phyloP scores from a whole-genome alignment of 2,113 vertebrate genomes.

The Saimiri boliviensis region DNA sequence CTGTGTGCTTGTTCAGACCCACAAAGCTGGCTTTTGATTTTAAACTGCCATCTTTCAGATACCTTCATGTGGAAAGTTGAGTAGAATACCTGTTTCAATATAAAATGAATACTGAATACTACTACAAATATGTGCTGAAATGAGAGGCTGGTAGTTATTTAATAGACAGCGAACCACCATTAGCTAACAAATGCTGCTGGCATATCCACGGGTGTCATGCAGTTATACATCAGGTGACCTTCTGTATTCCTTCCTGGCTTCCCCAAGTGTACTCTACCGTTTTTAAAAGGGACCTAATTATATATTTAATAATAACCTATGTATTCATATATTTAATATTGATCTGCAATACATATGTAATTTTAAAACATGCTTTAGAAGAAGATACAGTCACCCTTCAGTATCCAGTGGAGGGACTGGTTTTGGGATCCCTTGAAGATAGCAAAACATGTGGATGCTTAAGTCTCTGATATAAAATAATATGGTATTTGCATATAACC shows the following conservation, averaged over 20 bases:
- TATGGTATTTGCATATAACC: background rate
- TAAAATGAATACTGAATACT: background rate
- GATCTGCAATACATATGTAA: background rate
- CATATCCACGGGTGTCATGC: accelerated
- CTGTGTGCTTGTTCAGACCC: background rate
- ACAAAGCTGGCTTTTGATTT: background rate
- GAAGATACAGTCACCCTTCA: background rate
- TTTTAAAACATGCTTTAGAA: background rate
- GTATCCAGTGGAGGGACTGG: background rate
- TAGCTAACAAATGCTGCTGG: background rate
- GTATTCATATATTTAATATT: background rate
- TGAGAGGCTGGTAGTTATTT: background rate
- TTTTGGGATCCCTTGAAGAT: background rate
- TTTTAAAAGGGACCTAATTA: background rate
- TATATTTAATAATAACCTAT: background rate
- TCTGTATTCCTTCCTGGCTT: background rate
- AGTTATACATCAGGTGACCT: background rate
- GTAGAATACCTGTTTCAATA: background rate
- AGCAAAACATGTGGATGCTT: background rate
- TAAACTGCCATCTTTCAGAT: background rate
- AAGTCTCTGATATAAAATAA: background rate
- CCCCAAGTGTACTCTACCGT: background rate
- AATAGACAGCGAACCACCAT: background rate
- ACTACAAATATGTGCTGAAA: background rate
- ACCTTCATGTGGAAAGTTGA: background rate